Conservation (phyloP, 2,888 invertebrate species). For the Galeopsomyia nigrocyanea region DNA sequence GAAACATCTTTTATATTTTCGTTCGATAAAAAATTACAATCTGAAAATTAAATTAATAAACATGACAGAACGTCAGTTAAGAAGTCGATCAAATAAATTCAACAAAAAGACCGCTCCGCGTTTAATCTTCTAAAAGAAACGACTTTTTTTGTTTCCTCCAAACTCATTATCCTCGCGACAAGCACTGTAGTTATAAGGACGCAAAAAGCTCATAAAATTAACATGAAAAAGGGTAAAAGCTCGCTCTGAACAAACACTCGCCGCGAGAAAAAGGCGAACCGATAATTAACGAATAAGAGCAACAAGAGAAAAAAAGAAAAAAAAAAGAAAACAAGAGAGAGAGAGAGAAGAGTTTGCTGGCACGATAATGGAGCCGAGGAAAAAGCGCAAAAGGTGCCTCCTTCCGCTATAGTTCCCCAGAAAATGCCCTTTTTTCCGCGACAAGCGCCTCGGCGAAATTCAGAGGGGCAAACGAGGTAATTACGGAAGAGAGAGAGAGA, state of each 20-base stretch:
- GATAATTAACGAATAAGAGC: conserved; percentile 50
- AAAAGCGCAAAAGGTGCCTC: conserved; percentile 16
- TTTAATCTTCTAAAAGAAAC: too few species aligned
- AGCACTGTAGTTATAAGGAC: conserved; percentile 48
- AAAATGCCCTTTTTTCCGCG: conserved; percentile 31
- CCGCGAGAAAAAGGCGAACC: conserved; percentile 29
- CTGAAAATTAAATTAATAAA: not conserved
- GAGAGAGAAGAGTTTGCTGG: not conserved
- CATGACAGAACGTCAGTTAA: too few species aligned
- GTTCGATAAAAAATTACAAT: not conserved
- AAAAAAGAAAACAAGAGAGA: conserved; percentile 1
- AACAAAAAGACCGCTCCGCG: too few species aligned
- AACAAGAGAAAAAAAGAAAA: conserved; percentile 19
- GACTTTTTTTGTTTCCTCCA: not conserved
- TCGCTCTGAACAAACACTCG: conserved; percentile 30
- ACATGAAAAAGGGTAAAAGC: conserved; percentile 33
- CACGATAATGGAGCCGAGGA: not conserved
- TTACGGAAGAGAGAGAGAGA: conserved; percentile 46
- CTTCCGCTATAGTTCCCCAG: conserved; percentile 34
- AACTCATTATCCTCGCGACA: not conserved
- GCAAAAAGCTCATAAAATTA: conserved; percentile 43
- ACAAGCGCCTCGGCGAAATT: conserved; percentile 36
- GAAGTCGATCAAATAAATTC: too few species aligned
- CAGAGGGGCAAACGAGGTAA: conserved; percentile 47
- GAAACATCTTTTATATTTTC: too few species aligned